Percentiles rank a stretch among this genome's conserved stretches.
These are phyloP conservation scores for Paedocypris sp. DNA, from an alignment of 2,113 vertebrate genomes.

Conservation along the genomic window DNA sequence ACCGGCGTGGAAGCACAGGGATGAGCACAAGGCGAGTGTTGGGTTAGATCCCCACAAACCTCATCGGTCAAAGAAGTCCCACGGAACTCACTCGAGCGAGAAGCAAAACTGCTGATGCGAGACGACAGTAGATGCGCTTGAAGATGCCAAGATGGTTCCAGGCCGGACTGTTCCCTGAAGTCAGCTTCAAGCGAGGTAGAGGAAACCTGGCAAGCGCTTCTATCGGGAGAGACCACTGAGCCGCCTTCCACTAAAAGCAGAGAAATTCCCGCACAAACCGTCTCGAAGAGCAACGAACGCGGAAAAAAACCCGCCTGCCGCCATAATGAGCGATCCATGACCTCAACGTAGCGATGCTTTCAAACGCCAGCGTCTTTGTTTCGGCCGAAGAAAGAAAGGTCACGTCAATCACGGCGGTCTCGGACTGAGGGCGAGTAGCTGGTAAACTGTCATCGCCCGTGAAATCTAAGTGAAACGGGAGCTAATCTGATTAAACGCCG, in stretches of 20 bases:
- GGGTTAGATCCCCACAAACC: conserved; percentile 5
- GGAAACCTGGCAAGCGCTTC: background rate
- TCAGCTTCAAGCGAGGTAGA: background rate
- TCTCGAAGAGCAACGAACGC: background rate
- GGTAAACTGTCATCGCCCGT: conserved; percentile 7
- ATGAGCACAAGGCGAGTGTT: background rate
- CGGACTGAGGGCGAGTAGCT: background rate
- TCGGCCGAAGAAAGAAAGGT: conserved; percentile 19
- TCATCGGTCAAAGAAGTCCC: background rate
- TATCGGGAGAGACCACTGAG: background rate
- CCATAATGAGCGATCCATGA: background rate
- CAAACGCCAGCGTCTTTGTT: background rate
- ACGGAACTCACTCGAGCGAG: background rate
- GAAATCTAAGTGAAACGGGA: conserved; percentile 12
- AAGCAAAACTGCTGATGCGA: conserved; percentile 9
- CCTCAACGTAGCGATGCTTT: conserved; percentile 2
- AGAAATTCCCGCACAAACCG: conserved; percentile 14
- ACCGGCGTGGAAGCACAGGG: background rate
- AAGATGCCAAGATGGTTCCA: background rate
- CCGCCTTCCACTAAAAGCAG: conserved; percentile 28
- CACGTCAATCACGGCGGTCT: conserved; percentile 19
- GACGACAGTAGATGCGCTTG: background rate
- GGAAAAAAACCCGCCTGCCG: background rate
- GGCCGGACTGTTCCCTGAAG: background rate
- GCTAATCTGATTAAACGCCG: conserved; percentile 23